Base-by-base conservation (phyloP, 2,888 invertebrate genomes). In the Chloromyia formosa region DNA sequence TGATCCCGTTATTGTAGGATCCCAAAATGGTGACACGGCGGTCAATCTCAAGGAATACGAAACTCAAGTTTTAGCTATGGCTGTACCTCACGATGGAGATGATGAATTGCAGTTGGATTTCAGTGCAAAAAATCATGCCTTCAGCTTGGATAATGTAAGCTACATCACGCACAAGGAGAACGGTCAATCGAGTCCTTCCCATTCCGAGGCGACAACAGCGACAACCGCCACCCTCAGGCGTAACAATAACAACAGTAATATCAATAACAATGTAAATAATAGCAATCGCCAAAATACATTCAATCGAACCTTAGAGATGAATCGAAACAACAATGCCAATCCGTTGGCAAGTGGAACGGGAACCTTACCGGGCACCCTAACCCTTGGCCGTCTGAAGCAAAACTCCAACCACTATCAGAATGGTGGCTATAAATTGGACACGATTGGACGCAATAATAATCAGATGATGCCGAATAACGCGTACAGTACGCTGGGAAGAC, bases 21-120 rank as follows among this genome's bases (percentile, higher is more conserved):
- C 84, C 1, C 85, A 84, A 83, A 82, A 85, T 80, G 84, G 83
- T 35, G 86, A 86, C 42, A 81, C 82, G 2, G 82, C 86, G 79
- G 78, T 87, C 27, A 94, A 94, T 81, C 88, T 96, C 60, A 95
- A 96, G 80, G 93, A 97, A 86, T 97, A 97, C 84, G 97, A 97
- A 86, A 97, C 96, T 0, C 97, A 97, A 89, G 90, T 96, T 56
- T 86, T 96, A 1, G 95, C 95, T 78, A 96, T 96, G 96, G 94
- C 94, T 77, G 95, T 96, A 1, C 92, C 92, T 0, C 91, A 94
- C 1, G 96, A 96, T 80, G 93, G 93, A 77, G 91, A 90, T 77
- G 92, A 92, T 79, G 95, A 95, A 82, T 83, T 95, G 45, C 95
- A 95, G 82, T 85, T 95, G 74, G 95, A 95, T 84, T 94, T 94